Evolutionary conservation across 1,140 invertebrate species (phyloP), one percentile per base, ranked within the genome.

Genomic region (Macrocentrus cingulum): DNA sequence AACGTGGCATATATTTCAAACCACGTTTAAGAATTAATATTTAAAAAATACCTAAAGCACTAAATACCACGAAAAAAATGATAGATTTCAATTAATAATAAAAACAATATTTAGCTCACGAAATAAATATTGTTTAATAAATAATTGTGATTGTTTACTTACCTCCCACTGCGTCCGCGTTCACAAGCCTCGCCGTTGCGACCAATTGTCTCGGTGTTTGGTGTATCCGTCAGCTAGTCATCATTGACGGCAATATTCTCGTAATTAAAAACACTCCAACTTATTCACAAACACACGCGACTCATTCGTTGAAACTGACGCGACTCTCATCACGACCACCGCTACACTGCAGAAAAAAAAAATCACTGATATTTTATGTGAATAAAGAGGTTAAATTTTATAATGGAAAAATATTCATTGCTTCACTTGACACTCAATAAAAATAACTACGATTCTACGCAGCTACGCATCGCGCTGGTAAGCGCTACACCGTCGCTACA

Each of bases 211-310:
- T 51, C 7, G 9, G 15, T 4, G n/a, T 39, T 42, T 34, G 44
- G 59, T 61, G 37, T 64, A 71, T 70, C 66, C 67, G 68, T 71
- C 69, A 71, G 68, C 68, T 70, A 29, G 57, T 61, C 67, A 49
- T 42, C 50, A 3, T 58, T 58, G 7, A 29, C 5, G 29, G n/a
- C 15, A 15, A 50, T 44, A n/a, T 19, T 15, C 13, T 20, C 36
- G 4, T 32, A 54, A 19, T 39, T 25, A 48, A 45, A 19, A 50
- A 22, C 36, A 55, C 58, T 42, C 45, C 6, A 59, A 32, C 25
- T 51, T 34, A 56, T 32, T 20, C 18, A 37, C 22, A 45, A 34
- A 13, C 23, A 46, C 52, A 53, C 44, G 46, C 48, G 9, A 55
- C 16, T 32, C 29, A 29, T 9, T 4, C 4, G 4, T 44, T 46